phyloP scores from a whole-genome alignment of 2,888 invertebrate genomes.

The Malacosoma neustria region DNA sequence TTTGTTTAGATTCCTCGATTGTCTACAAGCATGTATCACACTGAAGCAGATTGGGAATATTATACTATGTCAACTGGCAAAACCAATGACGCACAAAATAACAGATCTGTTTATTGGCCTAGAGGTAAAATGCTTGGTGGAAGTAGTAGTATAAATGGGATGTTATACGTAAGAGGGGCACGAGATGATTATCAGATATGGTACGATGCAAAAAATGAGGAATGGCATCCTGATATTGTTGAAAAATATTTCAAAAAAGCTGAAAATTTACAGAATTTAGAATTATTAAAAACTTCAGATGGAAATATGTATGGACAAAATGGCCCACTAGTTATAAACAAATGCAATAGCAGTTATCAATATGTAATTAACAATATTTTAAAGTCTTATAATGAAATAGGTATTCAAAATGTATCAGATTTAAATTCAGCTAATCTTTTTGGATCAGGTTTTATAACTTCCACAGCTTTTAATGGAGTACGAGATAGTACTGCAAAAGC shows the following conservation, averaged over 20 bases:
- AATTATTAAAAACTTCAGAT: conserved; percentile 18
- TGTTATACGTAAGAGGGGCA: conserved; percentile 72
- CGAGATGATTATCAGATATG: conserved; percentile 66
- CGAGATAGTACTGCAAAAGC: conserved; percentile 75
- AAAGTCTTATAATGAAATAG: conserved; percentile 53
- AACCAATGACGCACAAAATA: conserved; percentile 77
- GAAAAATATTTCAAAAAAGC: conserved; percentile 61
- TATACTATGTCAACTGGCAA: conserved; percentile 83
- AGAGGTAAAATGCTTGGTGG: conserved; percentile 79
- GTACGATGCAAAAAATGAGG: conserved; percentile 64
- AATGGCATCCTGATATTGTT: conserved; percentile 71
- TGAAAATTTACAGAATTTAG: conserved; percentile 47
- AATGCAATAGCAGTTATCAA: conserved; percentile 50
- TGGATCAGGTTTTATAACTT: conserved; percentile 62
- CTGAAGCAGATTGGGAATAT: conserved; percentile 85
- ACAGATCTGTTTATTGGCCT: conserved; percentile 57
- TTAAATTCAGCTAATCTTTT: conserved; percentile 48
- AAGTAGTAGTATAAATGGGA: conserved; percentile 68
- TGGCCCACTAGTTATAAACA: conserved; percentile 59
- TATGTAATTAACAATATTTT: conserved; percentile 31
- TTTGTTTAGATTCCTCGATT: conserved; percentile 27
- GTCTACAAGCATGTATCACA: conserved; percentile 26
- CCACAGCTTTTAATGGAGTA: conserved; percentile 55
- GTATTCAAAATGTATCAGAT: conserved; percentile 44
- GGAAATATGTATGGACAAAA: conserved; percentile 41